Base-by-base conservation (phyloP, 2,888 invertebrate species). In the Lycia hirtaria region DNA sequence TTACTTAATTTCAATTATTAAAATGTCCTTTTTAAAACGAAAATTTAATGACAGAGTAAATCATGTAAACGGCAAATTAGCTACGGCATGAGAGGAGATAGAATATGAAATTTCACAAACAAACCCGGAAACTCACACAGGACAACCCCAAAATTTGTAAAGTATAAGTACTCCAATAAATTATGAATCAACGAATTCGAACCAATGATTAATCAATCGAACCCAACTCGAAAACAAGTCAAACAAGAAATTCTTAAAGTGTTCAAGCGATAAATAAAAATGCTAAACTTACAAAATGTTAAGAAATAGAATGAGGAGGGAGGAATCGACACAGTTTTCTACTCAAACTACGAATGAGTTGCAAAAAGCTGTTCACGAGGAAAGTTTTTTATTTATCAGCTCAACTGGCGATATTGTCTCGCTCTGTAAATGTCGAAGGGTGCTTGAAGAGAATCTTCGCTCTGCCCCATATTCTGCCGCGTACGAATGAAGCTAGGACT, bases 381-480 rank as follows among this genome's bases (percentile, higher is more conserved):
- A 63, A 65, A 64, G 52, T 65, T 67, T 63, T 67, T 64, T 64
- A 65, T 65, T 56, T 63, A 67, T 65, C 60, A 53, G 59, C 58
- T 60, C n/a, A 63, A 40, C 43, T 47, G 61, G 63, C 55, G 60
- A 62, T 62, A 65, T 61, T 60, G 65, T 63, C 60, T 63, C 45
- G 56, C 40, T 35, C 50, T 37, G 51, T 55, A 53, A 60, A 49
- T 20, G 56, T 44, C 38, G 30, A 37, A 56, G 44, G 44, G 38
- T 12, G 24, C 43, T 44, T 44, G 12, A 37, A 37, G 33, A 15
- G 40, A 51, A 60, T 61, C 54, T 60, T 60, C 32, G 44, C 17
- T 12, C 6, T 33, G 20, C n/a, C 45, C 49, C 37, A 48, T 61
- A 63, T 55, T 59, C 59, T 37, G 15, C 41, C 35, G 50, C 35